Evolutionary conservation across 1,140 invertebrate species (phyloP), one percentile per base, ranked within the genome.

Genomic region (Zaprionus inermis): DNA sequence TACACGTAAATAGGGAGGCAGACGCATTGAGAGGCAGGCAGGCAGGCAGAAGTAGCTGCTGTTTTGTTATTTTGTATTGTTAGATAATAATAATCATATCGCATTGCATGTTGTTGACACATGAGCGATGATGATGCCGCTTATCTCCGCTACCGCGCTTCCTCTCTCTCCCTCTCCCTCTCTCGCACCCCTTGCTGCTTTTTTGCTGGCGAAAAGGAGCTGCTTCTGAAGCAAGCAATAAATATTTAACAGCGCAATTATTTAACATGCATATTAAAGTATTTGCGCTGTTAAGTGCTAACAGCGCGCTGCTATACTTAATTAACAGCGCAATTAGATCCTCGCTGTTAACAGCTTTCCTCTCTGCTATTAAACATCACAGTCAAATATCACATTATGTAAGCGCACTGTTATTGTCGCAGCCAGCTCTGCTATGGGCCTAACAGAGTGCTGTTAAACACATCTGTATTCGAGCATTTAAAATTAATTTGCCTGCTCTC

Each of bases 21-120:
- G 54, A 49, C 52, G 44, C 32, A 30, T 9, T 32, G 66, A n/a
- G 24, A 71, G 12, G 34, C 32, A 51, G 58, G 34, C 46, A 59
- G 81, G 64, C 81, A 86, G 82, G 83, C 83, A 88, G 83, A 86
- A 86, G 83, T 83, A 88, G 83, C 83, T 88, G 70, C 70, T 69
- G 79, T 73, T 84, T 81, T 84, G 85, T 84, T 84, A 81, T 81
- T 67, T 30, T 90, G 85, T 80, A 84, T 89, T 89, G 84, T 89
- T 78, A 84, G 84, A 84, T 89, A 89, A 89, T 89, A 88, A 89
- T 89, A 88, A 88, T 88, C 84, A 88, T 88, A 88, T 89, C 83
- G 83, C 83, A 86, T 86, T 86, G 83, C 84, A 89, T 89, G 84
- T 82, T 89, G 84, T 89, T 89, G 84, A 89, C 84, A 89, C 84